phyloP scores from a whole-genome alignment of 2,888 invertebrate species.

The Gastrophysa polygoni region DNA sequence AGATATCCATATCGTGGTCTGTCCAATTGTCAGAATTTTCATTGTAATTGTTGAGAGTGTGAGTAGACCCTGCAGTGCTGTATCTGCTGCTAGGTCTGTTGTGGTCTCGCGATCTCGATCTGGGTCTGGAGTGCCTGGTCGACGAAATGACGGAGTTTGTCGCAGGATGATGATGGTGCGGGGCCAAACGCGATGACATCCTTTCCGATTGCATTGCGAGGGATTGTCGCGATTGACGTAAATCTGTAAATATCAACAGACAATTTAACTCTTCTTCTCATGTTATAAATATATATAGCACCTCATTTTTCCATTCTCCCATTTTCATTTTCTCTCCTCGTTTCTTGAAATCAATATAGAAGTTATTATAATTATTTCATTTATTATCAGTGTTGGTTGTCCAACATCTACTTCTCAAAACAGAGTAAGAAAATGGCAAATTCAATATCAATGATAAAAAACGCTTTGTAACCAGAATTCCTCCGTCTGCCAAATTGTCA shows the following conservation, averaged over 20 bases:
- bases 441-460: no score
- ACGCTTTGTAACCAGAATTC: no score
- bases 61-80: constrained; percentile 78
- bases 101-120: constrained; percentile 77
- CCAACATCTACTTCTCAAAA: no score
- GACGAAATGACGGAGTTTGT: constrained; percentile 61
- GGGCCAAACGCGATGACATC: constrained; percentile 72
- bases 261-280: no score
- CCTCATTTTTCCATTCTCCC: no score
- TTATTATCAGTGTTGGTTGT: no score
- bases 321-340: no score
- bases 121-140: constrained; percentile 69
- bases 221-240: constrained; percentile 86
- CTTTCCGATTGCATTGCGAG: constrained; percentile 82
- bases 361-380: no score
- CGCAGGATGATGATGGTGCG: constrained; percentile 66
- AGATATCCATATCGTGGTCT: constrained; percentile 94
- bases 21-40: constrained; percentile 94
- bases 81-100: constrained; percentile 78
- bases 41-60: constrained; percentile 84
- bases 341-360: no score
- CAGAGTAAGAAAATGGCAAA: no score
- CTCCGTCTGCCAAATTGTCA: no score
- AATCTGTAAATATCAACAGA: constrained; percentile 62
- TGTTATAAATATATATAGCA: no score